A percentile compares a stretch with the other conserved stretches of the same genome.
Evolutionary conservation across 1,140 invertebrate species (phyloP).

Genomic region (Drosophila kanapiae): DNA sequence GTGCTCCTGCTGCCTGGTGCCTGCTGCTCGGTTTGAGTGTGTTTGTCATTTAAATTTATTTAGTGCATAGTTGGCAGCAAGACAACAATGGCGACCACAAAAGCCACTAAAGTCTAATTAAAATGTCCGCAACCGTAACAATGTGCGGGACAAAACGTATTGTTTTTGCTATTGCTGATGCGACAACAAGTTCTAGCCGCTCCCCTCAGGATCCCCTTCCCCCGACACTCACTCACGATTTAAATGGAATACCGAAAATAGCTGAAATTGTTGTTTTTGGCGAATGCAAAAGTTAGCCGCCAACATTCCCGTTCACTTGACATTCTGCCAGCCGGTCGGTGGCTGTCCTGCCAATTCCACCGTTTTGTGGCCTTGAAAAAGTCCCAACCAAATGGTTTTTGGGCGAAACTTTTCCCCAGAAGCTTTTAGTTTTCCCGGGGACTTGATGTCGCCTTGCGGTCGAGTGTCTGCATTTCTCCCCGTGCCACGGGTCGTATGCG

Average conservation of each 20-base stretch:
- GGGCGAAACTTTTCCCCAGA: background rate
- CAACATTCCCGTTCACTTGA: conserved; percentile 28
- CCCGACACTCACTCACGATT: conserved; percentile 1
- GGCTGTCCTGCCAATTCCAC: background rate
- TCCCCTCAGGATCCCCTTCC: too few species aligned
- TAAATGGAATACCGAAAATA: conserved; percentile 48
- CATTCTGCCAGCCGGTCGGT: conserved; percentile 13
- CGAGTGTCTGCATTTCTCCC: background rate
- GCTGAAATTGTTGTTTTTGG: conserved; percentile 45
- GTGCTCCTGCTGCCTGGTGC: background rate
- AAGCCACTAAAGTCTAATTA: conserved; percentile 67
- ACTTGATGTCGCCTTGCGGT: conserved; percentile 7
- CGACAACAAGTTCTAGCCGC: conserved; percentile 27
- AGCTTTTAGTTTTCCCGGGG: conserved; percentile 8
- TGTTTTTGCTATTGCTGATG: conserved; percentile 33
- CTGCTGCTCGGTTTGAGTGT: conserved; percentile 21
- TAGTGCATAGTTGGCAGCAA: conserved; percentile 51
- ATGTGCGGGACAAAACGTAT: conserved; percentile 28
- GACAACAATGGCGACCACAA: conserved; percentile 54
- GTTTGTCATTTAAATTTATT: conserved; percentile 62
- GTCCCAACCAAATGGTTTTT: background rate
- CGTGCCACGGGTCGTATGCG: conserved; percentile 21
- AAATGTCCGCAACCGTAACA: conserved; percentile 57
- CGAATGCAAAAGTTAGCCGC: conserved; percentile 31
- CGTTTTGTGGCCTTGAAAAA: conserved; percentile 31